Conservation (phyloP, 2,113 vertebrate species). For the Oceanodroma tethys region DNA sequence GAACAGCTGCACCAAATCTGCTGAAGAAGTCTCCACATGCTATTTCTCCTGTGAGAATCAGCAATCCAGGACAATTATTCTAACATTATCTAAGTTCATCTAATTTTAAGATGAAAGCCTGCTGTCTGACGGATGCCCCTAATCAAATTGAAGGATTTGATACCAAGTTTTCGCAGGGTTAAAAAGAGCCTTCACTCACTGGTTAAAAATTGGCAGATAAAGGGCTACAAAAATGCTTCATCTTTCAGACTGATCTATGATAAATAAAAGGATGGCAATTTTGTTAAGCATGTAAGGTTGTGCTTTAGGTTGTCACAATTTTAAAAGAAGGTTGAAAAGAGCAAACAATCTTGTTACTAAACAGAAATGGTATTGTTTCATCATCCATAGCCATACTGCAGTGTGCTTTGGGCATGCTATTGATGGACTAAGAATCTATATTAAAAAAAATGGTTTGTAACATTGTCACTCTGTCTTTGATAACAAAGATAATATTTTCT, state of each 20-base stretch:
- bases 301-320: neutral
- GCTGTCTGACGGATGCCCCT: neutral
- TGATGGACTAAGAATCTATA: neutral
- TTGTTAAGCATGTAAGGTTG: neutral
- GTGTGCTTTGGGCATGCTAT: neutral
- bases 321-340: neutral
- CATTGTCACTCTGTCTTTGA: neutral
- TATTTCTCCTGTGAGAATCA: slow-evolving; percentile 10
- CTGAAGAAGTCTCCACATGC: neutral
- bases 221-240: neutral
- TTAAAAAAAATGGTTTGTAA: neutral
- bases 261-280: neutral
- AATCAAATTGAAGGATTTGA: neutral
- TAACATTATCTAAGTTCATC: neutral
- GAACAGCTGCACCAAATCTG: slow-evolving; percentile 7
- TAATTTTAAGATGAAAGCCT: slow-evolving; percentile 2
- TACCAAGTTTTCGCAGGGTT: neutral
- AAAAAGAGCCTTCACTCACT: neutral
- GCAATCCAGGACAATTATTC: slow-evolving; percentile 25
- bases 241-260: neutral
- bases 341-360: neutral
- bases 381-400: neutral
- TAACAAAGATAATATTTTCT: neutral
- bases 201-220: neutral
- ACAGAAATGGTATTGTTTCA: neutral